Percentiles rank a stretch among this genome's conserved stretches.
Conservation (phyloP, 2,113 vertebrate genomes). For the Cochlearius cochlearius region DNA sequence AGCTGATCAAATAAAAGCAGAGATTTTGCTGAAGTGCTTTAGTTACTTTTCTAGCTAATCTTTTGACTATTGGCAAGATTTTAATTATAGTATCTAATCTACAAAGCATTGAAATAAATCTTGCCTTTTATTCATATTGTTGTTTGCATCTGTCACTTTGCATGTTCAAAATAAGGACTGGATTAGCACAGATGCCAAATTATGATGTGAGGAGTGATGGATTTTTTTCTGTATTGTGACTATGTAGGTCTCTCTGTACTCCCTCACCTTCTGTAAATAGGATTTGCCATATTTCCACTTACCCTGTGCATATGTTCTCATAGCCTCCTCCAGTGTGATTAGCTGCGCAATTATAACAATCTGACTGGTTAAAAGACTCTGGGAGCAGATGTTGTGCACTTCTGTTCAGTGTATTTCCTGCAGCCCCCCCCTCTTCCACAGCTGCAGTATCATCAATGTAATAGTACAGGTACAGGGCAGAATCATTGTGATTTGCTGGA, state of each 20-base stretch:
- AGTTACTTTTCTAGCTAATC: not conserved
- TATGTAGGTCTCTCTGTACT: not conserved
- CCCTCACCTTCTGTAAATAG: not conserved
- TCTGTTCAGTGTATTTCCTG: not conserved
- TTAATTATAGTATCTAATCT: not conserved
- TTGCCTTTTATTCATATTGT: not conserved
- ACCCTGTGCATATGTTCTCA: not conserved
- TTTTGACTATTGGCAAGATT: not conserved
- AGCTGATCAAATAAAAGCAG: not conserved
- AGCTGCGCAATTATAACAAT: not conserved
- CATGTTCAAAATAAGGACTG: not conserved
- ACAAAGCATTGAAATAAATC: not conserved
- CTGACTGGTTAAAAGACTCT: not conserved
- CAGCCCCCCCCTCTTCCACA: not conserved
- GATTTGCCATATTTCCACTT: not conserved
- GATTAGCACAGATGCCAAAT: conserved; percentile 10
- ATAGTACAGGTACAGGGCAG: not conserved
- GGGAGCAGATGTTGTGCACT: not conserved
- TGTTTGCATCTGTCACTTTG: conserved; percentile 25
- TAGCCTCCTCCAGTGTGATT: not conserved
- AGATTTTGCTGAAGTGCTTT: not conserved
- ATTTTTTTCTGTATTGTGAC: not conserved
- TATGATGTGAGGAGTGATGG: not conserved
- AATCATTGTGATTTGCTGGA: not conserved
- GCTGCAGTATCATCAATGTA: not conserved